Conservation (phyloP, 2,888 invertebrate species). For the Polymixis flavicincta region DNA sequence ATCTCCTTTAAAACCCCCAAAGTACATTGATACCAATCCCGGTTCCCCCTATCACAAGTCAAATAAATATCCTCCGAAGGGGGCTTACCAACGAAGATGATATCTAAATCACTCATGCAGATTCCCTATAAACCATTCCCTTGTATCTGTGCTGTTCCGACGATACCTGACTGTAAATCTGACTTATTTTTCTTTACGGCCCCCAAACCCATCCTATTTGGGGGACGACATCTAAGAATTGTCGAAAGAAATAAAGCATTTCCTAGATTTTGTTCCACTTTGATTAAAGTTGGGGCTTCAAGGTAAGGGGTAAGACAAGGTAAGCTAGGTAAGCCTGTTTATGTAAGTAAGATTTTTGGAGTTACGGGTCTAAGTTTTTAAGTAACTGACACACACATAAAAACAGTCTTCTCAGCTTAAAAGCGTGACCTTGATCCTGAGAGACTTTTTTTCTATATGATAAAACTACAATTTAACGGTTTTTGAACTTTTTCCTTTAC, state of each 20-base stretch:
- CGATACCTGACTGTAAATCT: constrained; percentile 61
- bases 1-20: constrained; percentile 2
- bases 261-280: constrained; percentile 38
- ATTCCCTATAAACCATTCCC: constrained; percentile 53
- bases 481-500: no score
- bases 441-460: no score
- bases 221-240: constrained; percentile 52
- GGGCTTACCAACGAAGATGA: constrained; percentile 39
- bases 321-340: neutral
- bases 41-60: constrained; percentile 22
- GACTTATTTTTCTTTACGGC: constrained; percentile 60
- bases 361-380: constrained; percentile 12
- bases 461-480: no score
- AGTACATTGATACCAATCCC: constrained; percentile 16
- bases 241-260: constrained; percentile 46
- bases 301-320: no score
- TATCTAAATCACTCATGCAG: constrained; percentile 62
- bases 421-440: neutral
- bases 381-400: neutral
- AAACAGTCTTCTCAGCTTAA: neutral
- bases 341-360: neutral
- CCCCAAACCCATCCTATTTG: constrained; percentile 43
- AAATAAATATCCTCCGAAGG: constrained; percentile 33
- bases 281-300: constrained; percentile 47
- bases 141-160: constrained; percentile 35